Percentiles rank a stretch among this genome's conserved stretches.
These are phyloP conservation scores for Brachymystax lenok DNA, from an alignment of 2,797 vertebrate species.

Conservation along the genomic window DNA sequence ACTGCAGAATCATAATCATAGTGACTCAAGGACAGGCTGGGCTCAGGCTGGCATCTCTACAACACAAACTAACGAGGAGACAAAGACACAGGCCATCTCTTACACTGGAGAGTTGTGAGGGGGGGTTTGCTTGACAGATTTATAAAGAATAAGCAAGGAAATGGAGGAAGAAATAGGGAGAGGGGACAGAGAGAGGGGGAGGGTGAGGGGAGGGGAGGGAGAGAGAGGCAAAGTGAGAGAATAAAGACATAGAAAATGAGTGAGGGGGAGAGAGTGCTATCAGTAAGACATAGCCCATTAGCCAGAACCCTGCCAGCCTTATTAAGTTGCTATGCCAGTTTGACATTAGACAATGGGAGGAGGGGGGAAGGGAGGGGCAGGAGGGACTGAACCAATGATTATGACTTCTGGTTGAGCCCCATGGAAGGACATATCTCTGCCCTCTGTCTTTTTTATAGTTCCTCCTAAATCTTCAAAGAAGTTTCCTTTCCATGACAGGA, in stretches of 20 bases:
- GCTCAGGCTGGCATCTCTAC: background rate
- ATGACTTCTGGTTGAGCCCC: background rate
- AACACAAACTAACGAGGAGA: constrained; percentile 17
- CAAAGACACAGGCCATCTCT: constrained; percentile 8
- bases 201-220: background rate
- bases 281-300: constrained; percentile 23
- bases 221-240: background rate
- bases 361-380: too few species aligned
- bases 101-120: constrained; percentile 3
- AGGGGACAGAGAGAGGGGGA: constrained; percentile 1
- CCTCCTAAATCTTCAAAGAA: too few species aligned
- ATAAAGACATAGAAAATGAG: background rate
- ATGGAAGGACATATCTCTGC: background rate
- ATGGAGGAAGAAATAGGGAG: background rate
- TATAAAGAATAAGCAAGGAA: background rate
- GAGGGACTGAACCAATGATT: background rate
- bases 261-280: background rate
- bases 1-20: constrained; percentile 19
- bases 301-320: constrained; percentile 1
- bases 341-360: constrained; percentile 16
- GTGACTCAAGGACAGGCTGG: background rate
- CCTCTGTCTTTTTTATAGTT: background rate
- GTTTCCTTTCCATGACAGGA: background rate
- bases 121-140: constrained; percentile 3
- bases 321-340: constrained; percentile 8